Evolutionary conservation across 2,888 invertebrate species (phyloP).

Genomic region (Orchesellides sinensis): DNA sequence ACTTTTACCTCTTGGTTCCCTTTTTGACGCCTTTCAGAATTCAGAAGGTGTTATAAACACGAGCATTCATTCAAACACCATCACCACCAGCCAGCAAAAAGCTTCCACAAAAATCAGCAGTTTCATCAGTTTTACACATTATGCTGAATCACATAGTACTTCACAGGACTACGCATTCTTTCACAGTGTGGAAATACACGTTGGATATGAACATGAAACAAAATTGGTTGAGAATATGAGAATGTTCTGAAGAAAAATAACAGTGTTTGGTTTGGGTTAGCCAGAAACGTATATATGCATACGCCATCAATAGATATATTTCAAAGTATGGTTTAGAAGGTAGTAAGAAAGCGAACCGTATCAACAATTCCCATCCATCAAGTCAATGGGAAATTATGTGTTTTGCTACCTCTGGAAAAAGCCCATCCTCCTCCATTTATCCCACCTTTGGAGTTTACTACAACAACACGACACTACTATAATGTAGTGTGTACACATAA

Average conservation of each 20-base stretch:
- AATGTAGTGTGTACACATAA: no score
- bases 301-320: not conserved
- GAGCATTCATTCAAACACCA: no score
- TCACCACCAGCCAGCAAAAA: not conserved
- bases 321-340: not conserved
- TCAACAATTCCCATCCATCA: constrained; percentile 53
- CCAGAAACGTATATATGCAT: not conserved
- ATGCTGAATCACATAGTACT: not conserved
- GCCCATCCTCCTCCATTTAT: constrained; percentile 42
- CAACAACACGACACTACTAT: not conserved
- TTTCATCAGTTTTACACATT: not conserved
- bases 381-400: constrained; percentile 47
- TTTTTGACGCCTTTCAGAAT: constrained; percentile 35
- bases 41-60: constrained; percentile 30
- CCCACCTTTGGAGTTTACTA: constrained; percentile 34
- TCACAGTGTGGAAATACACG: no score
- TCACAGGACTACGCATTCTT: not conserved
- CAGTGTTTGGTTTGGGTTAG: no score
- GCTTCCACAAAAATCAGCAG: not conserved
- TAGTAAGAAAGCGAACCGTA: not conserved
- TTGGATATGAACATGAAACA: no score
- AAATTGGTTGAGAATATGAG: no score
- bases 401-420: constrained; percentile 36
- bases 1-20: constrained; percentile 33
- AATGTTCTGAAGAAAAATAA: no score